Evolutionary conservation across 2,113 vertebrate genomes (phyloP), one percentile per base, ranked within the genome.

Genomic region (Leucopternis melanops): DNA sequence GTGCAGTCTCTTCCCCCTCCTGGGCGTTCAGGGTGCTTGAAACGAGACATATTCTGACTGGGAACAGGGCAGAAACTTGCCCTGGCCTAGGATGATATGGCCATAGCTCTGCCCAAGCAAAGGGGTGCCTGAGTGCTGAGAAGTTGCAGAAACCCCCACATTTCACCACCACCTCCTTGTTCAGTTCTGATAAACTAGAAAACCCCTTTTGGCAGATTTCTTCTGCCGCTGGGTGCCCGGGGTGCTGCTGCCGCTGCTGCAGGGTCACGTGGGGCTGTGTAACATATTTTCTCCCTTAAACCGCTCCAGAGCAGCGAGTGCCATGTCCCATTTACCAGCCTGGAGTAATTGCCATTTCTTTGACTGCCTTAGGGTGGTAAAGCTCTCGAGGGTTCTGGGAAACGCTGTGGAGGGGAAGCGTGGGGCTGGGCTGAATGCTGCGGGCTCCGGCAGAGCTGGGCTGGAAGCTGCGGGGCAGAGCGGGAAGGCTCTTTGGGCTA

Each of bases 271-370:
- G 22, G 32, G 40, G 50, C 55, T 45, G 11, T 10, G 32, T n/a
- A 21, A 58, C 13, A 2, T 1, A 0, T 40, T 74, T 34, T 21
- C 9, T 80, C 27, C 42, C 74, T 77, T 44, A 15, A 38, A 25
- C 40, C 0, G 5, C 25, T 49, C 25, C 0, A 4, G n/a, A 79
- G 50, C 55, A 65, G 32, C 1, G 2, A 32, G 40, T 8, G 61
- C 72, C 2, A 2, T 10, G 47, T 34, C 63, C 63, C 58, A 25
- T 25, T 32, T 50, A 13, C 18, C 22, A 32, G 16, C 31, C 62
- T 40, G 62, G 13, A 72, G 80, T 36, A 61, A 36, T 11, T 54
- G n/a, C 32, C 10, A 0, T 44, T 67, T 50, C 63, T 77, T 36
- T 26, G 62, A 10, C 29, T 26, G 72, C 77, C n/a, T 49, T 55